Evolutionary conservation across 2,888 invertebrate species (phyloP).

Genomic region (Apomyelois bistriatella): DNA sequence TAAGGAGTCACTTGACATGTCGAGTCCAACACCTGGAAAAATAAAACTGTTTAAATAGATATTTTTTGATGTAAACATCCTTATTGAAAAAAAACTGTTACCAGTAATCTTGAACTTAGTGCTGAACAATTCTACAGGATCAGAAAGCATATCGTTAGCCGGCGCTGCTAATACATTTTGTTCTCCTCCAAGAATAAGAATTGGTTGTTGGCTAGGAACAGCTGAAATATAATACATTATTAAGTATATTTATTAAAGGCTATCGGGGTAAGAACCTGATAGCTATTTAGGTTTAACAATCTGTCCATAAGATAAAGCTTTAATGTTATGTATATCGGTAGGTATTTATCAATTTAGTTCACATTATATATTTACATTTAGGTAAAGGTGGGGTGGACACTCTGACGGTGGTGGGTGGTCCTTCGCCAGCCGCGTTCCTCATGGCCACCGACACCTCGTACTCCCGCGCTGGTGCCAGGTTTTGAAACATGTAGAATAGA

Average conservation of each 20-base stretch:
- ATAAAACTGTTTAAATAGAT: background rate
- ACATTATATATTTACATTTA: constrained; percentile 72
- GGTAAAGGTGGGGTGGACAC: constrained; percentile 85
- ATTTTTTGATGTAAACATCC: too few species aligned
- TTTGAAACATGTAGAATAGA: constrained; percentile 87
- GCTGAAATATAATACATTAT: constrained; percentile 58
- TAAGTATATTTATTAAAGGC: background rate
- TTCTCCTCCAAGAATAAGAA: constrained; percentile 85
- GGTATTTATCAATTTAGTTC: too few species aligned
- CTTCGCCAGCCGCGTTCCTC: constrained; percentile 89
- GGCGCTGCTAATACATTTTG: constrained; percentile 84
- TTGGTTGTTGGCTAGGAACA: constrained; percentile 83
- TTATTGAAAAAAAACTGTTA: constrained; percentile 40
- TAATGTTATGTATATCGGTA: too few species aligned
- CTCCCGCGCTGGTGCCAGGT: constrained; percentile 84
- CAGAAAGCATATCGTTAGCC: constrained; percentile 83
- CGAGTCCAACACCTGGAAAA: constrained; percentile 85
- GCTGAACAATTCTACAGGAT: constrained; percentile 83
- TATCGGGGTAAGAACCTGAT: too few species aligned
- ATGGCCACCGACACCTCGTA: constrained; percentile 90
- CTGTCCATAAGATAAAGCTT: too few species aligned
- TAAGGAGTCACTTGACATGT: constrained; percentile 85
- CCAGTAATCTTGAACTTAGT: constrained; percentile 74
- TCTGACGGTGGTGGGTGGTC: constrained; percentile 77
- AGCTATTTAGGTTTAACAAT: too few species aligned